These are phyloP conservation scores for Homalodisca vitripennis DNA, from an alignment of 1,140 invertebrate genomes.

Conservation along the genomic window DNA sequence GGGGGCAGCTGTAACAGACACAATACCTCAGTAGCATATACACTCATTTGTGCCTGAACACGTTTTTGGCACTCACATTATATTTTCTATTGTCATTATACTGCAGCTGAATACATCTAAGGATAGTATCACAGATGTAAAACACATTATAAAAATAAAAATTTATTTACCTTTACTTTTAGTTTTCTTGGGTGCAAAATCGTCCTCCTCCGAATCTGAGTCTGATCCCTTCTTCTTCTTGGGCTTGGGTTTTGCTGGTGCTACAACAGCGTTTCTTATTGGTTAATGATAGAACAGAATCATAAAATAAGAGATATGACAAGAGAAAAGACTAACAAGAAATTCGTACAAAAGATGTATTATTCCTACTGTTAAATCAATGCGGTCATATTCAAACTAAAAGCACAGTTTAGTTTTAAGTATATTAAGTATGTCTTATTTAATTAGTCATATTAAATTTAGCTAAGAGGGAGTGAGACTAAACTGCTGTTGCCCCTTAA, in stretches of 20 bases:
- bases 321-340: neutral
- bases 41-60: neutral
- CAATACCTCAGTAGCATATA: neutral
- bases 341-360: neutral
- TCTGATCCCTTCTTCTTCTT: constrained; percentile 20
- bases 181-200: neutral
- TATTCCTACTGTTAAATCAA: neutral
- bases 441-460: no score
- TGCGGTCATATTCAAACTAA: neutral
- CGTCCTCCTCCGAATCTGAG: constrained; percentile 14
- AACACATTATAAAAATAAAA: neutral
- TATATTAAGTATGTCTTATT: no score
- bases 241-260: neutral
- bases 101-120: neutral
- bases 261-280: neutral
- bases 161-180: neutral
- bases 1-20: neutral
- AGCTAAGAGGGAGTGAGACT: no score
- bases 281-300: neutral
- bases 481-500: no score
- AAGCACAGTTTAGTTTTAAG: neutral
- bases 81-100: neutral
- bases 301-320: neutral
- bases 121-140: neutral
- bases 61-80: neutral